A percentile compares a stretch with the other conserved stretches of the same genome.
These are phyloP conservation scores for Actinopyga echinites DNA, from an alignment of 53 echinoderm and acorn worm genomes.

Conservation along the genomic window DNA sequence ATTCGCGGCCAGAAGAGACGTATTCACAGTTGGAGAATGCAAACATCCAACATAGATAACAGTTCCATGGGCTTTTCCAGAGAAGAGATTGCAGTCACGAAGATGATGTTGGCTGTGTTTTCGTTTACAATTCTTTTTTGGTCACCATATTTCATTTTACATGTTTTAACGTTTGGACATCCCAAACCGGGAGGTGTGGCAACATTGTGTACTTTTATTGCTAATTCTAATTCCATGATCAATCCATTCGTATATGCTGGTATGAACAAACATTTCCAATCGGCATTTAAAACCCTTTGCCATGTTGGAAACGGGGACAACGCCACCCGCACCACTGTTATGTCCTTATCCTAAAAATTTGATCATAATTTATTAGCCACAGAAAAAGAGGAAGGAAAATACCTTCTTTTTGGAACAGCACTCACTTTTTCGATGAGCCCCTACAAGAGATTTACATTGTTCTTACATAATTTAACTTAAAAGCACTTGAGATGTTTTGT, in stretches of 20 bases:
- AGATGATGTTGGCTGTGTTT: constrained; percentile 9
- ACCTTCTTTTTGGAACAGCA: no score
- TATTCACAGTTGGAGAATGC: not conserved
- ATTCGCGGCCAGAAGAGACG: constrained; percentile 20
- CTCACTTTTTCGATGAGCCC: no score
- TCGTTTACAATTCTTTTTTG: not conserved
- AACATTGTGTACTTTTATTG: not conserved
- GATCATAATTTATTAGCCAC: no score
- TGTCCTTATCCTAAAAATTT: no score
- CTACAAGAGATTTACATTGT: no score
- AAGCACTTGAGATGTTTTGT: no score
- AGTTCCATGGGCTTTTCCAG: not conserved
- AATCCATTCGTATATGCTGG: constrained; percentile 38
- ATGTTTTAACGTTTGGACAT: not conserved
- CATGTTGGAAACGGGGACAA: no score
- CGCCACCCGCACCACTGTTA: no score
- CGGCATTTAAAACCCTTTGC: not conserved
- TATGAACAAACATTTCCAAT: constrained; percentile 17
- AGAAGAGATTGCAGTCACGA: constrained; percentile 29
- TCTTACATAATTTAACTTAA: no score
- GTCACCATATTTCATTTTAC: constrained; percentile 22
- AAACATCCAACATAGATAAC: not conserved
- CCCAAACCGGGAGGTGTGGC: not conserved
- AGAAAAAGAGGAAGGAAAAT: no score
- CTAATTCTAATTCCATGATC: constrained; percentile 4